Base-by-base conservation (phyloP, 2,888 invertebrate genomes). In the Eupithecia insigniata region DNA sequence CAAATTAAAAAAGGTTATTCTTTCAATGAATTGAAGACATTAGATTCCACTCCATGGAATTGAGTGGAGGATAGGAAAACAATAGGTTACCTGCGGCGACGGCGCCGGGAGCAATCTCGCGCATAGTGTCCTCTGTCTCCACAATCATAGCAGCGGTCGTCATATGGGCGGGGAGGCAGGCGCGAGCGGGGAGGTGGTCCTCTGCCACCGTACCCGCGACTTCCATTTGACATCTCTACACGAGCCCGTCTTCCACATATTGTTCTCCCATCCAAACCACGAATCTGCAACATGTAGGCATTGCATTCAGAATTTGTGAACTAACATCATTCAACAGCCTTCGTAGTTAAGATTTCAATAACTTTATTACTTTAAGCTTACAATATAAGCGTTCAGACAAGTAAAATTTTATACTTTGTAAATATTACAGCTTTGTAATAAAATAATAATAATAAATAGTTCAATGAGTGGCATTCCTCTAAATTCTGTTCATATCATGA, bases 81-180 rank as follows among this genome's bases (percentile, higher is more conserved):
- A 70, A 68, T 62, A 67, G 60, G 76, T 86, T 84, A 94, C 94
- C 94, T 94, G 89, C 94, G 92, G 89, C 96, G 95, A 79, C 96
- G 95, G 83, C 97, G 96, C 77, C 97, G 95, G 72, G 96, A 96
- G 90, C 99, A 98, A 89, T 99, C 98, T 80, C 98, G 95, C 68
- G 98, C 98, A 89, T 98, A 98, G 89, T 99, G 98, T 12, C 99
- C 99, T 77, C 98, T 95, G 84, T 98, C 98, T 51, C 98, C 98
- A 91, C 99, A 99, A 87, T 98, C 98, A 87, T 98, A 99, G 90
- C 99, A 99, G 76, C 98, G 96, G 92, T 98, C 98, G 84, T 98
- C 98, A 14, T 98, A 97, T 81, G 98, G 97, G 84, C 98, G 97
- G 28, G 98, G 97, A n/a, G 96, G 96, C 66, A 95, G 89, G 5